These are phyloP conservation scores for Poeciliopsis gracilis DNA, from an alignment of 2,797 vertebrate genomes.

Conservation along the genomic window DNA sequence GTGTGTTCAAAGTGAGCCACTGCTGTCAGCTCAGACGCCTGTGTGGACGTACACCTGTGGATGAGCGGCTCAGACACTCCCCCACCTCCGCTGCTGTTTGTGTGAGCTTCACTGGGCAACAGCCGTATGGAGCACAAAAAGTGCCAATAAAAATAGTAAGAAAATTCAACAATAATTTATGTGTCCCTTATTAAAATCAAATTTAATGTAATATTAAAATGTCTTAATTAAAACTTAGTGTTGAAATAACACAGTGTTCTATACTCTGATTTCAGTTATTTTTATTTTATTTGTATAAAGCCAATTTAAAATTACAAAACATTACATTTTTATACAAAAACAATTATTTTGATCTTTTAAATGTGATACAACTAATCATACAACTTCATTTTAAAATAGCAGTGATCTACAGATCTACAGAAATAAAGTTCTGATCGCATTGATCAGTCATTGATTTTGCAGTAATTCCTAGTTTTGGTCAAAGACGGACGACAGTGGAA, in stretches of 20 bases:
- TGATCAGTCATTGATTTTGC: background rate
- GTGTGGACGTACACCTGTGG: constrained; percentile 59
- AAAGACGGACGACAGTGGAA: background rate
- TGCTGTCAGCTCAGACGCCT: background rate
- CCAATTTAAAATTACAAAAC: background rate
- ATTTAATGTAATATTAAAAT: background rate
- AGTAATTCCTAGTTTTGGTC: background rate
- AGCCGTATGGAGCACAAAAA: constrained; percentile 14
- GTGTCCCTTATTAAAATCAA: background rate
- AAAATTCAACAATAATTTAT: background rate
- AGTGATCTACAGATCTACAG: too few relatives aligned
- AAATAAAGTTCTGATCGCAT: background rate
- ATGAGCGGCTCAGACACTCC: constrained; percentile 26
- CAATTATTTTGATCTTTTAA: background rate
- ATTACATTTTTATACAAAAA: background rate
- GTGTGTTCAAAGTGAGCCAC: constrained; percentile 26
- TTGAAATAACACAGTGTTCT: background rate
- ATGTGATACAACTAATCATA: background rate
- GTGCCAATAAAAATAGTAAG: background rate
- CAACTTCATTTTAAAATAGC: background rate
- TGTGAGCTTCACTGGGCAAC: constrained; percentile 63
- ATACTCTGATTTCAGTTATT: background rate
- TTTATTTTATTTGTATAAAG: background rate
- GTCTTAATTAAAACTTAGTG: background rate
- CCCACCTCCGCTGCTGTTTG: constrained; percentile 40